These are phyloP conservation scores for Drosophila kanekoi DNA, from an alignment of 2,888 invertebrate species.

Conservation along the genomic window DNA sequence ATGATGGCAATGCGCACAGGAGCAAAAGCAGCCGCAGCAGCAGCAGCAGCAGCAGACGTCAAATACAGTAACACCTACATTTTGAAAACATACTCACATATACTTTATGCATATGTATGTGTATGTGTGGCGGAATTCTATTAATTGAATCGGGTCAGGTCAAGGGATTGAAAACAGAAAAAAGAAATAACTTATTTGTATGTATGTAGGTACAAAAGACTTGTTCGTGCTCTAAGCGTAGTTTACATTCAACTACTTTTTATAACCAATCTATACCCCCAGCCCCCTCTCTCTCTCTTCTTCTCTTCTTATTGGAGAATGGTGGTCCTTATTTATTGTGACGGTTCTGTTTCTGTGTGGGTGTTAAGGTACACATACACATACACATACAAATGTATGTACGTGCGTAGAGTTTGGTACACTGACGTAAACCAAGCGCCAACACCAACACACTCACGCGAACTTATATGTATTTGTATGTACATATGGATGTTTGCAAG, in stretches of 20 bases:
- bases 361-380: conserved; percentile 28
- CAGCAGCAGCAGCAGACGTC: too few relatives aligned
- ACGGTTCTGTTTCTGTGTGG: conserved; percentile 14
- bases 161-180: not conserved
- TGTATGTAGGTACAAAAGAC: conserved; percentile 41
- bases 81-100: too few relatives aligned
- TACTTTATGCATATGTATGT: too few relatives aligned
- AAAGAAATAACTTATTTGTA: not conserved
- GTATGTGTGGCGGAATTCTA: not conserved
- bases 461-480: not conserved
- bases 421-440: not conserved
- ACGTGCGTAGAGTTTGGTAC: not conserved
- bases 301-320: not conserved
- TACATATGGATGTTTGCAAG: not conserved
- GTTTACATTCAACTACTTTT: not conserved
- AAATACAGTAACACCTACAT: too few relatives aligned
- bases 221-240: conserved; percentile 10
- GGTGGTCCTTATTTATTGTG: not conserved
- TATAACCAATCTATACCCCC: not conserved
- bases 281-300: not conserved
- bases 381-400: conserved; percentile 5
- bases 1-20: conserved; percentile 50
- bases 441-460: not conserved
- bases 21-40: conserved; percentile 27
- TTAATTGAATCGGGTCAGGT: not conserved